These are phyloP conservation scores for Elephas maximus DNA, from an alignment of 2,113 vertebrate genomes.

Conservation along the genomic window DNA sequence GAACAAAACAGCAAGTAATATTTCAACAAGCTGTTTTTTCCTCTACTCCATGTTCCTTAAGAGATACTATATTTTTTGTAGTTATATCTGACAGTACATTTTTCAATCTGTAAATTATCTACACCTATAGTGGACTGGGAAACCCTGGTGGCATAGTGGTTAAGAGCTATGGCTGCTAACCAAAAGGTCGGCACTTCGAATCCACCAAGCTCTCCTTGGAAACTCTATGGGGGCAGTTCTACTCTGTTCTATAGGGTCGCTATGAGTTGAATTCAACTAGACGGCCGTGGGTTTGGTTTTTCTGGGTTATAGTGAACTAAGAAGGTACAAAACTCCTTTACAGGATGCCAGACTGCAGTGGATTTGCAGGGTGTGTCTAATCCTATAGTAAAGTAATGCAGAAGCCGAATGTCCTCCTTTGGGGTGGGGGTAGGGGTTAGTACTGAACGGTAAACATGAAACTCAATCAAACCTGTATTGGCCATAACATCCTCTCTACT, in stretches of 20 bases:
- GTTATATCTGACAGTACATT: not conserved
- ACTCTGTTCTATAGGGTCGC: too few relatives aligned
- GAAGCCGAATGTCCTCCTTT: not conserved
- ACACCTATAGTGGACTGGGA: not conserved
- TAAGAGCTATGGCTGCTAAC: too few relatives aligned
- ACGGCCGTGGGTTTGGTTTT: too few relatives aligned
- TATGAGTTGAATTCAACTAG: too few relatives aligned
- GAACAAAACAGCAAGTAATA: not conserved
- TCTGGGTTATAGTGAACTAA: not conserved
- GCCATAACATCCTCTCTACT: not conserved
- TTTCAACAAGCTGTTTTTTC: not conserved
- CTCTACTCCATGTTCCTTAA: not conserved
- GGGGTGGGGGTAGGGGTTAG: not conserved
- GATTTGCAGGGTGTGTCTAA: not conserved
- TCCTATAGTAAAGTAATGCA: not conserved
- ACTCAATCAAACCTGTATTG: not conserved
- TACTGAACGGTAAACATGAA: not conserved
- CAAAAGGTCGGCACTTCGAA: too few relatives aligned
- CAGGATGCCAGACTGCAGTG: rapidly evolving
- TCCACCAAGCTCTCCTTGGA: too few relatives aligned
- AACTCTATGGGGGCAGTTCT: too few relatives aligned
- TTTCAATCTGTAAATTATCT: not conserved
- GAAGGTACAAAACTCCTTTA: not conserved
- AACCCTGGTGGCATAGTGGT: not conserved
- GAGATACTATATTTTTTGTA: not conserved